Percentiles rank a stretch among this genome's conserved stretches.
Conservation (phyloP, 2,113 vertebrate genomes). For the Oxyura jamaicensis region DNA sequence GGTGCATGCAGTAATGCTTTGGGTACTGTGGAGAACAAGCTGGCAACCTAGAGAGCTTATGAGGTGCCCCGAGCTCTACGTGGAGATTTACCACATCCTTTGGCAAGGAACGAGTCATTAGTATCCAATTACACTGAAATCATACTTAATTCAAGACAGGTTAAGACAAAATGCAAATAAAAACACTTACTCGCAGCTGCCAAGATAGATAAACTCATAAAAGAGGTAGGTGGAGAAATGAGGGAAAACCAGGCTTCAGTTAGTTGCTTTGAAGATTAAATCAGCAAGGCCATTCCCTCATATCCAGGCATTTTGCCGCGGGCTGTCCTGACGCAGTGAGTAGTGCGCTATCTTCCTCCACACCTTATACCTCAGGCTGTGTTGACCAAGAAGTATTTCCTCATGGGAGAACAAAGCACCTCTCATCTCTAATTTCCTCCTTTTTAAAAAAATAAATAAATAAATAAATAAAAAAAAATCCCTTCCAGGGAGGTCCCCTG, state of each 20-base stretch:
- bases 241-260: slow-evolving; percentile 21
- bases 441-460: too few species aligned
- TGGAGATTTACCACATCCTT: slow-evolving; percentile 66
- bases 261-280: slow-evolving; percentile 59
- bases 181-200: slow-evolving; percentile 34
- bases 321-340: background rate
- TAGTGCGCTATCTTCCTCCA: background rate
- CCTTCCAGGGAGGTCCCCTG: background rate
- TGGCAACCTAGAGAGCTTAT: background rate
- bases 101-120: slow-evolving; percentile 58
- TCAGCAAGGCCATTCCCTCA: slow-evolving; percentile 11
- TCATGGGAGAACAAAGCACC: background rate
- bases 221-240: slow-evolving; percentile 35
- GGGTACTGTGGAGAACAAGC: background rate
- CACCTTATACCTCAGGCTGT: background rate
- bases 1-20: background rate
- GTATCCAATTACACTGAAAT: slow-evolving; percentile 68
- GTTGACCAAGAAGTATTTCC: slow-evolving; percentile 16
- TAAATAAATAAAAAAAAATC: fast-evolving
- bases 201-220: slow-evolving; percentile 43
- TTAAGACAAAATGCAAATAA: slow-evolving; percentile 70
- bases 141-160: slow-evolving; percentile 61
- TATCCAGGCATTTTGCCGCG: slow-evolving; percentile 5
- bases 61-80: slow-evolving; percentile 25
- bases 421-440: background rate